Evolutionary conservation across 2,113 vertebrate genomes (phyloP).

Genomic region (Ictalurus punctatus): DNA sequence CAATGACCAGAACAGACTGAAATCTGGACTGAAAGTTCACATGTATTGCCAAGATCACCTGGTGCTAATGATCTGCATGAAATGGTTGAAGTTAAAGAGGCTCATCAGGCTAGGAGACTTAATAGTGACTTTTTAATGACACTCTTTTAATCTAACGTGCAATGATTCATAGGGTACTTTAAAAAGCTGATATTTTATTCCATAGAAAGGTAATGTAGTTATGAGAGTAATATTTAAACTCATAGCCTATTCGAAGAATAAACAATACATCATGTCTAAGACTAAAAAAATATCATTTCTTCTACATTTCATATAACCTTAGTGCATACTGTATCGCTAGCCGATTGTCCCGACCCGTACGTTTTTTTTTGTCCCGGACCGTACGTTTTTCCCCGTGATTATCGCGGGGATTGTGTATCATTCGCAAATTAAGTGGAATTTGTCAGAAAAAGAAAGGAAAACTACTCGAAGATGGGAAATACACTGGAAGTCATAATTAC

Average conservation of each 20-base stretch:
- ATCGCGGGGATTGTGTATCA: neutral
- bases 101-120: neutral
- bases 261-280: neutral
- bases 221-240: constrained; percentile 9
- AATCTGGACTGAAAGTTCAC: constrained; percentile 3
- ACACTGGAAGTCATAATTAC: constrained; percentile 37
- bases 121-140: constrained; percentile 14
- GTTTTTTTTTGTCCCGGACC: neutral
- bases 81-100: neutral
- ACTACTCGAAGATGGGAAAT: neutral
- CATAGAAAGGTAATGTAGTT: neutral
- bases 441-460: constrained; percentile 11
- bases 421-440: constrained; percentile 25
- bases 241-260: constrained; percentile 10
- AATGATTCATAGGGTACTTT: constrained; percentile 1
- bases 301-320: neutral
- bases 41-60: constrained; percentile 1
- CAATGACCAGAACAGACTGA: neutral
- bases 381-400: neutral
- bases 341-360: neutral
- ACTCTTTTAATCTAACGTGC: neutral
- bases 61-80: constrained; percentile 40
- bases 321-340: neutral
- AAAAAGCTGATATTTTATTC: constrained; percentile 7
- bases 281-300: neutral